phyloP scores from a whole-genome alignment of 2,113 vertebrate species.

The Psittacus erithacus region DNA sequence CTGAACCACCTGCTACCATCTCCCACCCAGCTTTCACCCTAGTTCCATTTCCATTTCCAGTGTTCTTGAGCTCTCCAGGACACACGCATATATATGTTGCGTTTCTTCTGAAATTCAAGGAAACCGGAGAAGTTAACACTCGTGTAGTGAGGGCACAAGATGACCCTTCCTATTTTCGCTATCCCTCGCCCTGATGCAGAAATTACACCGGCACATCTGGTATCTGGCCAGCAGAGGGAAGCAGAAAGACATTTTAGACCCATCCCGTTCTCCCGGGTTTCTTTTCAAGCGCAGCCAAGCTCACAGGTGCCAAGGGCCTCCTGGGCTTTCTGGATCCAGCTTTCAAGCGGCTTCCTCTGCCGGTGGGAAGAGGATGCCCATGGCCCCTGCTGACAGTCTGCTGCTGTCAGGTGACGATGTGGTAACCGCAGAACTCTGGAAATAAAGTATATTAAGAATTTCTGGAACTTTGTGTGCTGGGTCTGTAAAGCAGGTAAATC shows the following conservation, averaged over 20 bases:
- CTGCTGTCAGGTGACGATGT: not conserved
- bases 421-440: not conserved
- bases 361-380: not conserved
- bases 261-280: not conserved
- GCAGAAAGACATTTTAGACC: not conserved
- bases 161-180: not conserved
- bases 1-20: not conserved
- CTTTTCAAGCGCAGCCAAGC: not conserved
- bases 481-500: constrained; percentile 34
- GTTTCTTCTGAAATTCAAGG: not conserved
- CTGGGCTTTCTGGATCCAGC: not conserved
- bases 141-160: too few relatives aligned
- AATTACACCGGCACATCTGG: fast-evolving
- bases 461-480: not conserved
- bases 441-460: not conserved
- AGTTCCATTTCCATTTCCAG: not conserved
- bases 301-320: not conserved
- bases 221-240: constrained; percentile 50
- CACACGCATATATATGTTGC: fast-evolving
- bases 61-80: not conserved
- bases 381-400: not conserved
- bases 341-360: not conserved
- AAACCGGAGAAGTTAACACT: too few relatives aligned
- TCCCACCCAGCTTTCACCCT: not conserved
- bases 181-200: fast-evolving